Percentiles rank a stretch among this genome's conserved stretches.
Conservation (phyloP, 2,888 invertebrate species). For the Agrochola lychnidis region DNA sequence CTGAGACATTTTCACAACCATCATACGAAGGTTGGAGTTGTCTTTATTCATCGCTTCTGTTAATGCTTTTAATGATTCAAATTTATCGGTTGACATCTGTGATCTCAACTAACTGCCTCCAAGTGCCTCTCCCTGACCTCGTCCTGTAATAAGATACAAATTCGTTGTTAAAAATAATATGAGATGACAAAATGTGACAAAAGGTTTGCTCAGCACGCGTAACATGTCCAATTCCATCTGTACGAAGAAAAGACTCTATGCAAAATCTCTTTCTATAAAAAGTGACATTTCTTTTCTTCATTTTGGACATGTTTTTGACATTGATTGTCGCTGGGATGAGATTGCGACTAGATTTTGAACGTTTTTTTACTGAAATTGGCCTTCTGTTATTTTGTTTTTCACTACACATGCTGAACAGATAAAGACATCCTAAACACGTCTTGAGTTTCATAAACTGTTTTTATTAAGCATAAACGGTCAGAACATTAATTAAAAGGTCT, state of each 20-base stretch:
- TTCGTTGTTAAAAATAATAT: neutral
- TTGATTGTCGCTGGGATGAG: neutral
- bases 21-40: neutral
- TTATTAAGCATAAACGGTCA: neutral
- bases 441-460: neutral
- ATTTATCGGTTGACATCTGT: neutral
- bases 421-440: neutral
- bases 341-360: neutral
- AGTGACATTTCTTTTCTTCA: neutral
- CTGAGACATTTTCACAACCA: neutral
- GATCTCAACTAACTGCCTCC: neutral
- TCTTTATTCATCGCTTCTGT: slow-evolving; percentile 1
- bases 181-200: neutral
- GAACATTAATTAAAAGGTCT: neutral
- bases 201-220: too few relatives aligned
- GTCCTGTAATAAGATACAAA: slow-evolving; percentile 13
- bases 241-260: too few relatives aligned
- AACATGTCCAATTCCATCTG: neutral
- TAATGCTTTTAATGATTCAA: slow-evolving; percentile 6
- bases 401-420: neutral
- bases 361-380: neutral
- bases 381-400: neutral
- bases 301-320: neutral
- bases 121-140: neutral
- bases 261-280: neutral